These are phyloP conservation scores for Rhagologus leucostigma DNA, from an alignment of 2,113 vertebrate genomes.

Conservation along the genomic window DNA sequence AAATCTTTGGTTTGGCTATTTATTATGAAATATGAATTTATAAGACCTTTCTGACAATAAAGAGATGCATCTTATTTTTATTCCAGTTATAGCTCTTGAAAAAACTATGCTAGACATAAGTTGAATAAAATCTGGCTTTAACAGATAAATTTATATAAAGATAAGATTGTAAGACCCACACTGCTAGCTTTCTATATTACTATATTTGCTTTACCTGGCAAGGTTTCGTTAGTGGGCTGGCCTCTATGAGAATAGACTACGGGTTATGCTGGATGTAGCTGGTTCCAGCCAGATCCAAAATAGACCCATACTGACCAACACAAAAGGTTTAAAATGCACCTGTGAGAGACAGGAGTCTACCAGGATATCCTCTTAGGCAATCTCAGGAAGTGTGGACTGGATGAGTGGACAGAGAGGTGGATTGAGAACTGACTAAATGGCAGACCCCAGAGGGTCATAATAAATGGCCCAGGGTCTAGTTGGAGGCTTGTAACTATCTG, in stretches of 20 bases:
- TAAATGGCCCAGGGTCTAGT: too few species aligned
- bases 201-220: not conserved
- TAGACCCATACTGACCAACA: fast-evolving
- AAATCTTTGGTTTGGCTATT: not conserved
- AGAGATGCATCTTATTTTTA: not conserved
- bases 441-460: not conserved
- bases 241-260: not conserved
- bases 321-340: not conserved
- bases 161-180: not conserved
- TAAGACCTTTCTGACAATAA: not conserved
- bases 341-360: not conserved
- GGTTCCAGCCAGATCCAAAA: not conserved
- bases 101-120: not conserved
- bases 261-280: not conserved
- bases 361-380: not conserved
- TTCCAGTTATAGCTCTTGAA: not conserved
- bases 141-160: not conserved
- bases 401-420: not conserved
- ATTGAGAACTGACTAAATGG: not conserved
- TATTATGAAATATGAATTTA: not conserved
- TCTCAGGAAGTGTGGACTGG: not conserved
- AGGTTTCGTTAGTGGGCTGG: not conserved
- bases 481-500: not conserved
- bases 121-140: not conserved
- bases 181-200: not conserved